These are phyloP conservation scores for Loxodonta africana DNA, from an alignment of 2,113 vertebrate genomes.

Conservation along the genomic window DNA sequence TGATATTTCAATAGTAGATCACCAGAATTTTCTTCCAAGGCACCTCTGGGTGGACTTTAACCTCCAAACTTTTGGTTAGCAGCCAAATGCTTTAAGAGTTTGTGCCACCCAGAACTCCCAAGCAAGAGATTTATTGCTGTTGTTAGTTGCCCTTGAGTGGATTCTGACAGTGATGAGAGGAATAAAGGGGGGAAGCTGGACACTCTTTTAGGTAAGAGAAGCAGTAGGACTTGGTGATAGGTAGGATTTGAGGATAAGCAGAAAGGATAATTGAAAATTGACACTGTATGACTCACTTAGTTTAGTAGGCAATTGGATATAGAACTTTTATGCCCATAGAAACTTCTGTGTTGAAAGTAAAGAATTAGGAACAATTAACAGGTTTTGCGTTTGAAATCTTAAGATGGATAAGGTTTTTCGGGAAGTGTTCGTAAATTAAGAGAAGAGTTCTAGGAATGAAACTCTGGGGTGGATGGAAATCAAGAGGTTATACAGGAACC, in stretches of 20 bases:
- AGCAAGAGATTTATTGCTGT: too few relatives aligned
- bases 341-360: not conserved
- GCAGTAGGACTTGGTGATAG: not conserved
- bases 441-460: not conserved
- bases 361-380: not conserved
- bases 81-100: too few relatives aligned
- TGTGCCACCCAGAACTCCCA: too few relatives aligned
- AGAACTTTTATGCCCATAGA: not conserved
- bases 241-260: not conserved
- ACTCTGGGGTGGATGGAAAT: not conserved
- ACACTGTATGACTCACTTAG: not conserved
- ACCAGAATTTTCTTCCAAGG: too few relatives aligned
- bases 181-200: not conserved
- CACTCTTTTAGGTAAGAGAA: not conserved
- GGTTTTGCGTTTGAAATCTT: not conserved
- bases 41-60: too few relatives aligned
- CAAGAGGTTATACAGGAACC: not conserved
- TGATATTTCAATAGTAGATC: too few relatives aligned
- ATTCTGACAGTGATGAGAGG: too few relatives aligned
- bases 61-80: too few relatives aligned
- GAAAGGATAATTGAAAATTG: not conserved
- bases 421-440: not conserved
- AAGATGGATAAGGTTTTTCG: not conserved
- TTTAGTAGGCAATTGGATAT: not conserved
- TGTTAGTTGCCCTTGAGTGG: too few relatives aligned